Percentiles rank a stretch among this genome's conserved stretches.
Evolutionary conservation across 2,797 vertebrate species (phyloP).

Genomic region (Acanthiza pusilla): DNA sequence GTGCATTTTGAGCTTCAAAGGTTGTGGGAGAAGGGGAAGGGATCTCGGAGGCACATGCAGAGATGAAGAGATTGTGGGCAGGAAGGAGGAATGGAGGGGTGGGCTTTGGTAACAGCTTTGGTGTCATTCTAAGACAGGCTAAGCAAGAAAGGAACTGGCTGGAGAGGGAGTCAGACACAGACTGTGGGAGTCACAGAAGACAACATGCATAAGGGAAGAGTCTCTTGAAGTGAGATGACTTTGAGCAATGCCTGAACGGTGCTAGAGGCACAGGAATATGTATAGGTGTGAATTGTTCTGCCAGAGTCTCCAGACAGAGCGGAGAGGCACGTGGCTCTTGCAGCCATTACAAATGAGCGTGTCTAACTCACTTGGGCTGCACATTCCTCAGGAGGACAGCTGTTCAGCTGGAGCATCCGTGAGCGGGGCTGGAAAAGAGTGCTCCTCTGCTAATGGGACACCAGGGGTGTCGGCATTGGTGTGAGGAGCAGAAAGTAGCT

Average conservation of each 20-base stretch:
- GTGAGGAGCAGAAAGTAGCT: neutral
- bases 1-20: neutral
- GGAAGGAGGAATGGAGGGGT: neutral
- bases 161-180: neutral
- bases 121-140: neutral
- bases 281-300: neutral
- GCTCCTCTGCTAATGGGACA: neutral
- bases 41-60: neutral
- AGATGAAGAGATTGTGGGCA: neutral
- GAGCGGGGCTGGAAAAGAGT: neutral
- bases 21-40: neutral
- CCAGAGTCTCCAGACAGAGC: neutral
- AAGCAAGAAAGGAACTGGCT: neutral
- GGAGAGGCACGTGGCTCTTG: neutral
- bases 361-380: fast-evolving
- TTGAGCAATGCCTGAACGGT: neutral
- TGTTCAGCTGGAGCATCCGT: neutral
- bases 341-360: neutral
- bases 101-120: neutral
- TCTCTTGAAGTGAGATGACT: neutral
- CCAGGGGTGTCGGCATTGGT: neutral
- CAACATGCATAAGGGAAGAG: fast-evolving
- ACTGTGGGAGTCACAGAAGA: neutral
- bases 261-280: neutral
- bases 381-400: neutral